These are phyloP conservation scores for Dicaeum eximium DNA, from an alignment of 2,113 vertebrate genomes.

Conservation along the genomic window DNA sequence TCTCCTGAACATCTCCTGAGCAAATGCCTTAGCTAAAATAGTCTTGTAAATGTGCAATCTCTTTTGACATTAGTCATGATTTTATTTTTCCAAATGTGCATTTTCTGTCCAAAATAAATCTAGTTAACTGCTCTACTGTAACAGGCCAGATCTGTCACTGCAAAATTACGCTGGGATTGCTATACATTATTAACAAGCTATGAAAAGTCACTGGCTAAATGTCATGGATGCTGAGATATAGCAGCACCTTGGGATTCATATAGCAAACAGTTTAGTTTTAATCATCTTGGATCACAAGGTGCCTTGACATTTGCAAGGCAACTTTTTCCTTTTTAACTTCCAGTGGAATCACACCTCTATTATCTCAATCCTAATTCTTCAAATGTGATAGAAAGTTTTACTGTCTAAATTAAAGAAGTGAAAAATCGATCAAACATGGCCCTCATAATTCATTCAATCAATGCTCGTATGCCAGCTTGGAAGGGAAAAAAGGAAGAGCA, in stretches of 20 bases:
- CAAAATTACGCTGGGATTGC: conserved; percentile 73
- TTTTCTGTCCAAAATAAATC: conserved; percentile 74
- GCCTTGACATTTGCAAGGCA: conserved; percentile 74
- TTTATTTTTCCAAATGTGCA: conserved; percentile 57
- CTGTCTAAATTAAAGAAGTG: conserved; percentile 69
- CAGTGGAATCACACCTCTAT: conserved; percentile 63
- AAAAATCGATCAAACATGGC: conserved; percentile 56
- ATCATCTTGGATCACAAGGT: conserved; percentile 75
- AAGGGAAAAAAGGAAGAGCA: conserved; percentile 6
- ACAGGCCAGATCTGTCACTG: conserved; percentile 61
- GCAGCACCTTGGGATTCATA: conserved; percentile 74
- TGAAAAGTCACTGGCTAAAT: conserved; percentile 78
- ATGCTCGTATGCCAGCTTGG: background rate
- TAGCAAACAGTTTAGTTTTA: conserved; percentile 80
- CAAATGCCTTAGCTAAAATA: background rate
- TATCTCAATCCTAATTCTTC: conserved; percentile 71
- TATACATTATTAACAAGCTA: conserved; percentile 82
- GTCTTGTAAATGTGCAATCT: conserved; percentile 10
- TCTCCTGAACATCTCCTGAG: background rate
- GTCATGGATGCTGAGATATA: conserved; percentile 72
- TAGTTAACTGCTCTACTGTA: conserved; percentile 68
- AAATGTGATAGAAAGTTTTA: conserved; percentile 66
- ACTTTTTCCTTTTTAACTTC: conserved; percentile 71
- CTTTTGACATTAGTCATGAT: conserved; percentile 46
- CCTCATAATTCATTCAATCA: conserved; percentile 63